Conservation (phyloP, 2,888 invertebrate genomes). For the Brachylomia viminalis region DNA sequence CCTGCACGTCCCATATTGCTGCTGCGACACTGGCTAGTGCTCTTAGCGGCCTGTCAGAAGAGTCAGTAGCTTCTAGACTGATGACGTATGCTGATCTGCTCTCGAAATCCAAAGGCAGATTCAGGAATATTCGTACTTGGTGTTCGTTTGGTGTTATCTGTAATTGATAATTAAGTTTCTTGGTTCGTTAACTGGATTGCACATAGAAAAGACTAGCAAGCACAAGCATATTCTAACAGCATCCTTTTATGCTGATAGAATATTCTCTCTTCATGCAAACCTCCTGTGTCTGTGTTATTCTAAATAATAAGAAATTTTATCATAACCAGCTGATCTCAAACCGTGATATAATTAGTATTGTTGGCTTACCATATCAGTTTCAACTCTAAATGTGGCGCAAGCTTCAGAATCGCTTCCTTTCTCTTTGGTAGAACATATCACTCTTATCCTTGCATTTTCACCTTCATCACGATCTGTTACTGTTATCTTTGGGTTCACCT, state of each 20-base stretch:
- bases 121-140: conserved; percentile 92
- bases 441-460: conserved; percentile 92
- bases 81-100: conserved; percentile 93
- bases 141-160: conserved; percentile 93
- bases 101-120: conserved; percentile 94
- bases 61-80: conserved; percentile 92
- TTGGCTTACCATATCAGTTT: conserved; percentile 90
- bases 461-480: conserved; percentile 94
- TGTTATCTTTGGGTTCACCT: conserved; percentile 90
- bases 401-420: conserved; percentile 92
- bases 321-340: not conserved
- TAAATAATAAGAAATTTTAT: not conserved
- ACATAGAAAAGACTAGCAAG: not conserved
- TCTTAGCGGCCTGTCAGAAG: conserved; percentile 91
- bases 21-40: conserved; percentile 94
- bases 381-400: conserved; percentile 92
- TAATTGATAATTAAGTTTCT: conserved; percentile 52
- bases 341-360: not conserved
- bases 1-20: conserved; percentile 94
- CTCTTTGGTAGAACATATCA: conserved; percentile 91
- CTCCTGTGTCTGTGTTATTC: not conserved
- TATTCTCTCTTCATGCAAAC: not conserved
- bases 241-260: not conserved
- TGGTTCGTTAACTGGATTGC: not conserved
- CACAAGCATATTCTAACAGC: too few relatives aligned